A percentile compares a stretch with the other conserved stretches of the same genome.
phyloP scores from a whole-genome alignment of 2,888 invertebrate genomes.

The Papilio gigon region DNA sequence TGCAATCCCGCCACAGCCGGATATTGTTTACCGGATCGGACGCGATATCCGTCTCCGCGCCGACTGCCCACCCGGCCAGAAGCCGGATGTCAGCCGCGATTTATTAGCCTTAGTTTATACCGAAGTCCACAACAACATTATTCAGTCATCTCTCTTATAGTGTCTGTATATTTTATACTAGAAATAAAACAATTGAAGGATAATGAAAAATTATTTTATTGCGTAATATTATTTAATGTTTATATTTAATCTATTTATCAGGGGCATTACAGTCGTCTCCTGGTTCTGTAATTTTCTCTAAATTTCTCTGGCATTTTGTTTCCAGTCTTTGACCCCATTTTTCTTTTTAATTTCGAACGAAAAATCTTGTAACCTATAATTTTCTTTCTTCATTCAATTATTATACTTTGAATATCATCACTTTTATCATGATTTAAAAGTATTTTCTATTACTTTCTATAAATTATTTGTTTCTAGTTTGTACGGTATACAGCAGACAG shows the following conservation, averaged over 20 bases:
- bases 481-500: slow-evolving; percentile 9
- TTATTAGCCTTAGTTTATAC: slow-evolving; percentile 19
- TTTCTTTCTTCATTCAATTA: too few species aligned
- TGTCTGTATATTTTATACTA: not conserved
- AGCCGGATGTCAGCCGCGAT: slow-evolving; percentile 21
- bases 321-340: too few species aligned
- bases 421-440: not conserved
- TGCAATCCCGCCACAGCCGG: slow-evolving; percentile 19
- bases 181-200: slow-evolving; percentile 4
- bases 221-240: too few species aligned
- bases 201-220: too few species aligned
- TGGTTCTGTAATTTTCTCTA: too few species aligned
- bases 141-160: not conserved
- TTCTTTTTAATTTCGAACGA: too few species aligned
- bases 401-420: too few species aligned
- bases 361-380: too few species aligned
- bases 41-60: slow-evolving; percentile 12
- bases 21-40: slow-evolving; percentile 36
- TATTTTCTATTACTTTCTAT: not conserved
- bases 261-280: too few species aligned
- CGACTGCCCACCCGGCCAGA: not conserved
- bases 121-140: not conserved
- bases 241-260: too few species aligned
- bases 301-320: too few species aligned
- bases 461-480: not conserved